These are phyloP conservation scores for Gorsachius magnificus DNA, from an alignment of 2,797 vertebrate genomes.

Conservation along the genomic window DNA sequence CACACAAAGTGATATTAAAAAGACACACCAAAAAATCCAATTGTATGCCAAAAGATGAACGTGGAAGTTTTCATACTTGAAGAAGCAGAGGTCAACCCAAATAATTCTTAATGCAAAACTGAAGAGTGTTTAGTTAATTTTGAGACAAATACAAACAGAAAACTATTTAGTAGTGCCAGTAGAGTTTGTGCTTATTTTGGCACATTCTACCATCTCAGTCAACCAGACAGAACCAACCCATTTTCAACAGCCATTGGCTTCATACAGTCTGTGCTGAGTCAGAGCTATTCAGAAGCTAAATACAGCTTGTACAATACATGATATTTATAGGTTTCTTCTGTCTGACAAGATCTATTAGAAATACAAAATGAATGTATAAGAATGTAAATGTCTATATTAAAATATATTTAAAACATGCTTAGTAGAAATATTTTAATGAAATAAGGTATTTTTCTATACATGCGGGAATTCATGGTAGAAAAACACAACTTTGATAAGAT, in stretches of 20 bases:
- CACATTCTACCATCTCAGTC: neutral
- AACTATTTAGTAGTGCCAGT: neutral
- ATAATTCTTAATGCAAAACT: neutral
- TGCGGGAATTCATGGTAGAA: neutral
- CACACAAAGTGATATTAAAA: neutral
- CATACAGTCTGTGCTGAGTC: constrained; percentile 39
- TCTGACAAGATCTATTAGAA: constrained; percentile 40
- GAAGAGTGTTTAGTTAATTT: constrained; percentile 3
- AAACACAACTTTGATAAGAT: constrained; percentile 33
- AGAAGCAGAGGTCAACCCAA: neutral
- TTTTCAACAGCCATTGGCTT: constrained; percentile 45
- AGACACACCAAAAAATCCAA: neutral
- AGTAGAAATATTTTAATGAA: constrained; percentile 25
- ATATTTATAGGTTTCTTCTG: constrained; percentile 42
- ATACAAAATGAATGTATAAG: neutral
- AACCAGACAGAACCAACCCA: constrained; percentile 11
- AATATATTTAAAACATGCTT: neutral
- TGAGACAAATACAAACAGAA: constrained; percentile 57
- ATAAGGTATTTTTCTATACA: neutral
- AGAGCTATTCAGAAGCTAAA: constrained; percentile 45
- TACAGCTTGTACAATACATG: neutral
- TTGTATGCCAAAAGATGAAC: neutral
- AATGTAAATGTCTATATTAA: neutral
- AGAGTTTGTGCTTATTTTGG: constrained; percentile 26
- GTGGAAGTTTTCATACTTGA: neutral